Base-by-base conservation (phyloP, 2,113 vertebrate species). In the Engystomops pustulosus region DNA sequence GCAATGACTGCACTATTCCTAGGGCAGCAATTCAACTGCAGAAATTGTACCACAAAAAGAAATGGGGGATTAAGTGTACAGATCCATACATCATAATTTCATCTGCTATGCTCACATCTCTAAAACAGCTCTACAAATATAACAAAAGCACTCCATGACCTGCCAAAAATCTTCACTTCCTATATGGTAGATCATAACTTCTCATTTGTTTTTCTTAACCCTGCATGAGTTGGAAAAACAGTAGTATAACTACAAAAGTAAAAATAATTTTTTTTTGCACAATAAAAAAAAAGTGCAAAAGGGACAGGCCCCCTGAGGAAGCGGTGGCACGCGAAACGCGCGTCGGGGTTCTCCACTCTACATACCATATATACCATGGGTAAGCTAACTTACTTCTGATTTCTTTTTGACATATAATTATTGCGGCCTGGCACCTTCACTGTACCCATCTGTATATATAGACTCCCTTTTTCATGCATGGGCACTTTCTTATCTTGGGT, bases 261-360 rank as follows among this genome's bases (percentile, higher is more conserved):
- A 36, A 84, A 84, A 78, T 84, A 68, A 84, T 84, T 44, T 69
- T 69, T 78, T 78, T 49, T n/a, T n/a, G n/a, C n/a, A n/a, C n/a
- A n/a, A n/a, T n/a, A n/a, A n/a, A n/a, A n/a, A n/a, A n/a, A n/a
- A n/a, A n/a, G n/a, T n/a, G n/a, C n/a, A n/a, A n/a, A n/a, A n/a
- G n/a, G n/a, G n/a, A n/a, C n/a, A n/a, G 41, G 53, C 71, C 51
- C 41, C 20, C 27, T 45, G n/a, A 65, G 82, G 60, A 27, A 68
- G 14, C n/a, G n/a, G n/a, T n/a, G n/a, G n/a, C n/a, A n/a, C n/a
- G n/a, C n/a, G n/a, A n/a, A n/a, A n/a, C n/a, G n/a, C n/a, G n/a
- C n/a, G n/a, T n/a, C n/a, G n/a, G n/a, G n/a, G n/a, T n/a, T n/a
- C n/a, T n/a, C n/a, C n/a, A n/a, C n/a, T n/a, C n/a, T n/a, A n/a